phyloP scores from a whole-genome alignment of 1,140 invertebrate genomes.

The Dreissena rostriformis region DNA sequence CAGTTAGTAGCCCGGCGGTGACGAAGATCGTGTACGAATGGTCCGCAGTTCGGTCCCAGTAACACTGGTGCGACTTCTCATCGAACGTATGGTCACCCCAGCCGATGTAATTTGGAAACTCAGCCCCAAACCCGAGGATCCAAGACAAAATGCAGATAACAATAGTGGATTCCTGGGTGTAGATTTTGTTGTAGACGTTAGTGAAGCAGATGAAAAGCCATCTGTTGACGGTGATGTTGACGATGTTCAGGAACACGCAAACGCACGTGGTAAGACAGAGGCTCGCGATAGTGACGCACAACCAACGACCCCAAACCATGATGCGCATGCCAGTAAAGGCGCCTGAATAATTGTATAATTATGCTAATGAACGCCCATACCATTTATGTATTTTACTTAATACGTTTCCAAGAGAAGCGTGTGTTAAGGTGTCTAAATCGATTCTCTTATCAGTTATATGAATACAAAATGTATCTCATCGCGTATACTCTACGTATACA shows the following conservation, averaged over 20 bases:
- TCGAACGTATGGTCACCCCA: slow-evolving; percentile 78
- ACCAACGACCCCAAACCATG: not conserved
- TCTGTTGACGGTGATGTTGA: slow-evolving; percentile 54
- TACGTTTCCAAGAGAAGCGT: too few species aligned
- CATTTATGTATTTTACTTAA: too few species aligned
- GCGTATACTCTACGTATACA: too few species aligned
- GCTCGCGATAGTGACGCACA: slow-evolving; percentile 56
- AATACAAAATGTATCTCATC: too few species aligned
- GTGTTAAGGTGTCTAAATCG: too few species aligned
- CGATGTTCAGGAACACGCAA: slow-evolving; percentile 58
- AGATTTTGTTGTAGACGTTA: slow-evolving; percentile 21
- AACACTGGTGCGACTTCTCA: slow-evolving; percentile 73
- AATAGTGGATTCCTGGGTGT: not conserved
- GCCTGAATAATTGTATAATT: slow-evolving; percentile 39
- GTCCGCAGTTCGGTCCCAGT: slow-evolving; percentile 75
- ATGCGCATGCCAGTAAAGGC: slow-evolving; percentile 51
- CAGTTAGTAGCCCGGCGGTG: slow-evolving; percentile 64
- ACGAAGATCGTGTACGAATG: slow-evolving; percentile 75
- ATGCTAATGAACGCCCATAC: not conserved
- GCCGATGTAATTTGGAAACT: slow-evolving; percentile 76
- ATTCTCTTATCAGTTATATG: too few species aligned
- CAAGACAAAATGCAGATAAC: slow-evolving; percentile 67
- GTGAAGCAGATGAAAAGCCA: slow-evolving; percentile 38
- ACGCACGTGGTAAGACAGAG: slow-evolving; percentile 60
- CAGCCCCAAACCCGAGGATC: slow-evolving; percentile 69